Conservation (phyloP, 2,797 vertebrate species). For the Epinephelus awoara region DNA sequence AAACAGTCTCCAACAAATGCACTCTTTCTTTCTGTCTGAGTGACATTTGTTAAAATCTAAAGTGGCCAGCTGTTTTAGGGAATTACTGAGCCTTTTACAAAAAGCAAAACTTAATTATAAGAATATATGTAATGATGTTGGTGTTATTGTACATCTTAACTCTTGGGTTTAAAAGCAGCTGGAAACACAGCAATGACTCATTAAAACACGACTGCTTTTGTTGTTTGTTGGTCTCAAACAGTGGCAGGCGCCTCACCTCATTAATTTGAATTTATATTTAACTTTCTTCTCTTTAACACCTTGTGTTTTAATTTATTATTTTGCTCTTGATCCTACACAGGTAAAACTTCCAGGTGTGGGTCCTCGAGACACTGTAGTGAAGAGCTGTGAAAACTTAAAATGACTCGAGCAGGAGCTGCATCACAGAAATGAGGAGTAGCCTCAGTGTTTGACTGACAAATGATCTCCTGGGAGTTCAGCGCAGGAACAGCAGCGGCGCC, state of each 20-base stretch:
- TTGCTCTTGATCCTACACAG: neutral
- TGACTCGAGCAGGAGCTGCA: neutral
- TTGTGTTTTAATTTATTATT: neutral
- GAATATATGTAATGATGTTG: too few species aligned
- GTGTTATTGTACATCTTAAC: too few species aligned
- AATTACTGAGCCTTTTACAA: too few species aligned
- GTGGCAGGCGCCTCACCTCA: too few species aligned
- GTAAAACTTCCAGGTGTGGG: neutral
- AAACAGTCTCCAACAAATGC: neutral
- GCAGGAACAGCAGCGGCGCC: neutral
- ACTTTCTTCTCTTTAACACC: neutral
- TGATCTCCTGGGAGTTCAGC: neutral
- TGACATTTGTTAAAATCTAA: too few species aligned
- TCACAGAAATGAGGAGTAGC: neutral
- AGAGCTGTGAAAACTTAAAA: neutral
- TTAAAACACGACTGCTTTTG: too few species aligned
- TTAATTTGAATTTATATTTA: neutral
- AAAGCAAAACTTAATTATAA: too few species aligned
- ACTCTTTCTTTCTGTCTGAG: too few species aligned
- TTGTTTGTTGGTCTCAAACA: too few species aligned
- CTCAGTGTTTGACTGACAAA: constrained; percentile 13
- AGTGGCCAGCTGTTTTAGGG: too few species aligned
- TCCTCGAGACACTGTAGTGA: neutral
- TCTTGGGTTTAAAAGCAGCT: too few species aligned
- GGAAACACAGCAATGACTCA: too few species aligned